A percentile compares a stretch with the other conserved stretches of the same genome.
These are phyloP conservation scores for Distichodus sexfasciatus DNA, from an alignment of 2,797 vertebrate genomes.

Conservation along the genomic window DNA sequence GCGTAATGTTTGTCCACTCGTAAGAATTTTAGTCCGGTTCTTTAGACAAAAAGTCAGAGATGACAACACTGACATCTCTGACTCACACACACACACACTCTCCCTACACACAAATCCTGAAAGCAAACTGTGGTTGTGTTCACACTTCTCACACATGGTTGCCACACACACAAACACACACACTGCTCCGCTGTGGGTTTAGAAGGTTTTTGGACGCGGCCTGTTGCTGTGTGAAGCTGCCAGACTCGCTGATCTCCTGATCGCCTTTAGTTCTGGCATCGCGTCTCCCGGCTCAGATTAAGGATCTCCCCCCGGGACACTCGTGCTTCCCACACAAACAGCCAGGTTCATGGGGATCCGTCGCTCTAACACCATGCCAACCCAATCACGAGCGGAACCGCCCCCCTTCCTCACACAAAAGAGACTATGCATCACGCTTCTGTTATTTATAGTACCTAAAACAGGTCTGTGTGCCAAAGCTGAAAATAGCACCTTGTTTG, in stretches of 20 bases:
- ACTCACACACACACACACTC: no score
- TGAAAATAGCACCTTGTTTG: not conserved
- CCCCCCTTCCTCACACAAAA: not conserved
- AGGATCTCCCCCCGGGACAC: constrained; percentile 14
- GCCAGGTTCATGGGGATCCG: constrained; percentile 1
- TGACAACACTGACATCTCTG: no score
- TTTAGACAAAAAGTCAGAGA: no score
- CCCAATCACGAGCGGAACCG: not conserved
- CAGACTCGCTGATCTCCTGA: constrained; percentile 28
- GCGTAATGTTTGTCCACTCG: no score
- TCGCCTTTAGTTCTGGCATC: constrained; percentile 25
- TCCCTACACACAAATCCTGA: not conserved
- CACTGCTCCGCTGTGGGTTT: not conserved
- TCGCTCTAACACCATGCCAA: constrained; percentile 7
- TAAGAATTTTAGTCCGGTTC: no score
- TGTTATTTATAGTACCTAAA: not conserved
- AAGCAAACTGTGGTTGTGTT: not conserved
- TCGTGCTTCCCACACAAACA: constrained; percentile 7
- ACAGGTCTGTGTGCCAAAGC: not conserved
- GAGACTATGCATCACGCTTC: not conserved
- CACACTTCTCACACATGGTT: not conserved
- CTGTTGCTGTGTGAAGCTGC: constrained; percentile 24
- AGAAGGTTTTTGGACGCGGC: constrained; percentile 7
- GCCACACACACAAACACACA: not conserved
- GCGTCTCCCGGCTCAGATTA: not conserved